Base-by-base conservation (phyloP, 2,797 vertebrate genomes). In the Sibirionetta formosa region DNA sequence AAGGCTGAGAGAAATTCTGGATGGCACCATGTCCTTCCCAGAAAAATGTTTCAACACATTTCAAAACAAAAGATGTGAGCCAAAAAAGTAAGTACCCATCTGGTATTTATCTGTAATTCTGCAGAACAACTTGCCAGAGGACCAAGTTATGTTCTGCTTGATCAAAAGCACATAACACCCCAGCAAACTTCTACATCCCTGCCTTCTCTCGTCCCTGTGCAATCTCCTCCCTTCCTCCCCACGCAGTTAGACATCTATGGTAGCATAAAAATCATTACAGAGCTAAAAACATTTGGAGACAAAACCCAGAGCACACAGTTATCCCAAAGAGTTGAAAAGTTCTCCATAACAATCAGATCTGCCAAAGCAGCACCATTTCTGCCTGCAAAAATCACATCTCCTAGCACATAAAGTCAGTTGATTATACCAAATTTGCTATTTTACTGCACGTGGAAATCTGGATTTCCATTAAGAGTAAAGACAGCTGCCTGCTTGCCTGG, bases 21-120 rank as follows among this genome's bases (percentile, higher is more conserved):
- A 90, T 90, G 57, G 68, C 29, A 91, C 44, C 50, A 22, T 14
- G 38, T 88, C 57, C 57, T 88, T 73, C 71, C 71, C 57, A 71
- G 48, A 77, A 91, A 91, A 93, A 64, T 83, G 61, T 94, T 95
- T 90, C 57, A 82, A 94, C 69, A 87, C 63, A 92, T 91, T 86
- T 93, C 44, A 87, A 91, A 96, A 93, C 53, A 94, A 85, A 73
- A 85, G 51, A 50, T 11, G 13, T 38, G 57, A 91, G 86, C 86
- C 90, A 95, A 89, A 82, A 86, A 82, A 38, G 29, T 23, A 92
- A 88, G 78, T 35, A 38, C 11, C 79, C 72, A 56, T 92, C 75
- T 92, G 88, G 51, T 92, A 94, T 97, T 87, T 80, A 82, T 92
- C 68, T 87, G 44, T 78, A 86, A 8, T 88, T 79, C 63, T 88